Evolutionary conservation across 2,888 invertebrate genomes (phyloP).

Genomic region (Agrotis exclamationis): DNA sequence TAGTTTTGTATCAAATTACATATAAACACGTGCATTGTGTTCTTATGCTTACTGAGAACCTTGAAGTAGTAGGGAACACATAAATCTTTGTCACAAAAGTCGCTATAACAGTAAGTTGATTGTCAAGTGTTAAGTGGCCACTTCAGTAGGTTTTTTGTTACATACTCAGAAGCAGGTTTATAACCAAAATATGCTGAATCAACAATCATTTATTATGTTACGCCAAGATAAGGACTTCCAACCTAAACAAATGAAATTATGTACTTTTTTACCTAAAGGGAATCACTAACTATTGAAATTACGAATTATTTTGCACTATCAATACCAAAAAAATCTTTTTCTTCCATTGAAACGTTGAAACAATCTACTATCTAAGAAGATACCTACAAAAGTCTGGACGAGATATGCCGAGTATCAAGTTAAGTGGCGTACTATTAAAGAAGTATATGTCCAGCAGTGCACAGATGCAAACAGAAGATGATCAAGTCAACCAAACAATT

Average conservation of each 20-base stretch:
- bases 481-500: no score
- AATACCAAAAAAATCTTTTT: no score
- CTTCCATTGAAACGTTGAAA: neutral
- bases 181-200: neutral
- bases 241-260: no score
- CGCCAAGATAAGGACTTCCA: no score
- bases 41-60: constrained; percentile 13
- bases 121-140: constrained; percentile 26
- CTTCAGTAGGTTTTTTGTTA: constrained; percentile 2
- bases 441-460: no score
- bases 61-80: constrained; percentile 5
- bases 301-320: no score
- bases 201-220: neutral
- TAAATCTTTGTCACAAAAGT: neutral
- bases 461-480: no score
- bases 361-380: no score
- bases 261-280: no score
- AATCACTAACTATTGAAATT: neutral
- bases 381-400: no score
- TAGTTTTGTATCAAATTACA: constrained; percentile 27
- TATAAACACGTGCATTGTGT: constrained; percentile 8
- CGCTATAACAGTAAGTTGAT: constrained; percentile 21
- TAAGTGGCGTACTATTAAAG: no score
- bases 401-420: no score
- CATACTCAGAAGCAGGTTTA: constrained; percentile 1